Evolutionary conservation across 2,113 vertebrate species (phyloP), one percentile per base, ranked within the genome.

Genomic region (Centropus unirufus): DNA sequence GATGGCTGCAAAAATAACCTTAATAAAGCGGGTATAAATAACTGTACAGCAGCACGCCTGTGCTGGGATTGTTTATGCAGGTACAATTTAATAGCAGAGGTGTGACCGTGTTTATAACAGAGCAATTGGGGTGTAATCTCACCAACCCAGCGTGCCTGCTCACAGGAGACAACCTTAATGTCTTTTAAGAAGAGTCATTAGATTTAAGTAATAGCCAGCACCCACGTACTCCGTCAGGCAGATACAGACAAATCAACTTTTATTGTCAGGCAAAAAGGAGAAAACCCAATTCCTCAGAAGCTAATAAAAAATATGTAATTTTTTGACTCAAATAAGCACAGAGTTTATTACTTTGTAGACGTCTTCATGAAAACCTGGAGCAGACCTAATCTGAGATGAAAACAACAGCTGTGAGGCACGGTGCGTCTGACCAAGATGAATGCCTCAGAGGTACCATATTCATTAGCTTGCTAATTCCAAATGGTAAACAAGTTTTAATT

Each of bases 401-500:
- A 92, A 95, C 96, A 97, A 94, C 97, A 97, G 96, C 96, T 97
- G 96, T 11, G 93, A 97, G 93, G 92, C 96, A 84, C 83, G 40
- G 67, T 39, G 34, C 14, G 44, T 78, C 30, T 96, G 97, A 97
- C 95, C 95, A 96, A 96, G 95, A 97, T 92, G 95, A 94, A 97
- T 97, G 94, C 86, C 94, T 97, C 77, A 16, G 82, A 96, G 96
- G 70, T 90, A 75, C 14, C 80, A 57, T 96, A 89, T 96, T 97
- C 96, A 97, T 98, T 96, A 96, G 93, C 81, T 96, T 75, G 23
- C 94, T 95, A 97, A 97, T 97, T 93, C 80, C 67, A 67, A 95
- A 87, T 18, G 73, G 92, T 94, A 97, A 97, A 97, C 94, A 96
- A 95, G 73, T 83, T 95, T 96, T 97, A 95, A 96, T 97, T 97